phyloP scores from a whole-genome alignment of 2,797 vertebrate species.

The Neosilurus hyrtlii region DNA sequence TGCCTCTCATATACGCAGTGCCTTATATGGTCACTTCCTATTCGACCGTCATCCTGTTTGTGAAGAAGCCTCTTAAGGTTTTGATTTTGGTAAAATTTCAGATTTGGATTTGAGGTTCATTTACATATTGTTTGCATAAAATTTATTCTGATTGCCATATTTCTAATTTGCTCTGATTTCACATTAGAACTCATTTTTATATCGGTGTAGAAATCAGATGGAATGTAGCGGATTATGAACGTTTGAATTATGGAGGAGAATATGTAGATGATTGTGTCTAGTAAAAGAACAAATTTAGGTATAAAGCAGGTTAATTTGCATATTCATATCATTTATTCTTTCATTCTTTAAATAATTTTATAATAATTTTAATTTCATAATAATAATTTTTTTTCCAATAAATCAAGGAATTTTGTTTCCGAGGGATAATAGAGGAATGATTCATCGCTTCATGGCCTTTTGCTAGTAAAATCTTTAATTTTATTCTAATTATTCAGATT shows the following conservation, averaged over 20 bases:
- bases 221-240: background rate
- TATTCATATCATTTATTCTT: background rate
- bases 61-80: background rate
- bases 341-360: background rate
- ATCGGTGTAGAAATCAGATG: background rate
- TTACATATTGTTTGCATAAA: background rate
- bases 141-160: background rate
- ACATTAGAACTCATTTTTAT: background rate
- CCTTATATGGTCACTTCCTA: conserved; percentile 43
- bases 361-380: too few species aligned
- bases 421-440: background rate
- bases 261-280: background rate
- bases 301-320: conserved; percentile 4
- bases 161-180: background rate
- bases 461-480: background rate
- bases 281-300: background rate
- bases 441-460: conserved; percentile 3
- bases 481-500: background rate
- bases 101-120: background rate
- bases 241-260: background rate
- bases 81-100: background rate
- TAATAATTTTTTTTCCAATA: too few species aligned
- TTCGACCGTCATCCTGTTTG: background rate
- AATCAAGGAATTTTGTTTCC: background rate
- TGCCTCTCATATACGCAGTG: conserved; percentile 39